Evolutionary conservation across 2,888 invertebrate species (phyloP).

Genomic region (Tiliacea citrago): DNA sequence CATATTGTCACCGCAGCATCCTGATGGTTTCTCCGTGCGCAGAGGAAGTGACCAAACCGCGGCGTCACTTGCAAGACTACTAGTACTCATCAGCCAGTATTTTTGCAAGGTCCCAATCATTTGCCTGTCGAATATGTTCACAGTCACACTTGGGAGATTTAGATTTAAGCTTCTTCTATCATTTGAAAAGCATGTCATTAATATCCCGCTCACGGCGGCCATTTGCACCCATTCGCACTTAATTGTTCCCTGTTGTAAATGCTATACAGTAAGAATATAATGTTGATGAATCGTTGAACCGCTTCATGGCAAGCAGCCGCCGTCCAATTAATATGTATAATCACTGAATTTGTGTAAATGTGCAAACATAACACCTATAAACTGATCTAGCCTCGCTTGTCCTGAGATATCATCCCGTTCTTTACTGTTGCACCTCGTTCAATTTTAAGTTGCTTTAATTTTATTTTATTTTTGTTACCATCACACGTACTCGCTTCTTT

Average conservation of each 20-base stretch:
- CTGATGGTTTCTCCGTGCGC: slow-evolving; percentile 69
- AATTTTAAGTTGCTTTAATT: slow-evolving; percentile 89
- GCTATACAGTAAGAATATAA: slow-evolving; percentile 40
- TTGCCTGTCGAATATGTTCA: slow-evolving; percentile 87
- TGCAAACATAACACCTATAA: slow-evolving; percentile 89
- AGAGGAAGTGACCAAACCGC: slow-evolving; percentile 80
- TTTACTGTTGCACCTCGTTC: slow-evolving; percentile 90
- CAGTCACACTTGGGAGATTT: slow-evolving; percentile 88
- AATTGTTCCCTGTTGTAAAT: slow-evolving; percentile 50
- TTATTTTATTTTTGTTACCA: slow-evolving; percentile 86
- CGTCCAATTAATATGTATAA: slow-evolving; percentile 76
- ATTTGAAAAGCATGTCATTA: slow-evolving; percentile 88
- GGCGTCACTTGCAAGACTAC: slow-evolving; percentile 87
- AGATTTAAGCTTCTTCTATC: slow-evolving; percentile 88
- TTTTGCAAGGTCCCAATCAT: slow-evolving; percentile 88
- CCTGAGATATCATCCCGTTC: slow-evolving; percentile 90
- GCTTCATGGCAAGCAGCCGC: slow-evolving; percentile 75
- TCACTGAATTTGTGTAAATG: slow-evolving; percentile 88
- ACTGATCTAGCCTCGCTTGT: slow-evolving; percentile 89
- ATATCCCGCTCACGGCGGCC: slow-evolving; percentile 82
- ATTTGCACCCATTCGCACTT: slow-evolving; percentile 70
- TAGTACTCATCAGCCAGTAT: slow-evolving; percentile 80
- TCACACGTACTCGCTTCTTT: slow-evolving; percentile 89
- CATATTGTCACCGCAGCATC: slow-evolving; percentile 42
- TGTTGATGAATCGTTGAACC: slow-evolving; percentile 31